phyloP scores from a whole-genome alignment of 2,888 invertebrate genomes.

The Alloplasta piceator region DNA sequence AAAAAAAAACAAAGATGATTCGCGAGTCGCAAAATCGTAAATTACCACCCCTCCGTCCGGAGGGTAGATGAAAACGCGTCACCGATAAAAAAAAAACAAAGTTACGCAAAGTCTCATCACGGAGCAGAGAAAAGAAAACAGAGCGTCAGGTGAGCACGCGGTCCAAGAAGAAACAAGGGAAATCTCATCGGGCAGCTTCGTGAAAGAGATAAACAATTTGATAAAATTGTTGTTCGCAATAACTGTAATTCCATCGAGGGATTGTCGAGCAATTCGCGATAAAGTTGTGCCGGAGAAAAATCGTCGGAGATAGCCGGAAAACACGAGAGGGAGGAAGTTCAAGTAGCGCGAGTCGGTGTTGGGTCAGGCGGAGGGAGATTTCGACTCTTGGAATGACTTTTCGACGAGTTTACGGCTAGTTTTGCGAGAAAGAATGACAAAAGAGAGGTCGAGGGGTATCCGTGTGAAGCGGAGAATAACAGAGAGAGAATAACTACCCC shows the following conservation, averaged over 20 bases:
- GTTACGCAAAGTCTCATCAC: constrained; percentile 4
- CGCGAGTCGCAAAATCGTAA: neutral
- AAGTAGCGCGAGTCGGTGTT: constrained; percentile 49
- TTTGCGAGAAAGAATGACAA: constrained; percentile 50
- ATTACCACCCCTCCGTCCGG: constrained; percentile 31
- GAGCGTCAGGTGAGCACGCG: constrained; percentile 29
- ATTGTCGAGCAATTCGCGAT: too few species aligned
- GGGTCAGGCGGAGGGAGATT: constrained; percentile 38
- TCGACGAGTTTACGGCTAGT: constrained; percentile 59
- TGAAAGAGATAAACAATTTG: too few species aligned
- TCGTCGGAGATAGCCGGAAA: too few species aligned
- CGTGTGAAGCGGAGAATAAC: constrained; percentile 49
- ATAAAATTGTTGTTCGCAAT: too few species aligned
- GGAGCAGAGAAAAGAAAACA: neutral
- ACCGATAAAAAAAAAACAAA: constrained; percentile 3
- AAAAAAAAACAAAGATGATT: neutral
- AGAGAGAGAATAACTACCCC: constrained; percentile 48
- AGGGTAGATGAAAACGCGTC: constrained; percentile 28
- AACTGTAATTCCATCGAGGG: too few species aligned
- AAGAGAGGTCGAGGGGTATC: constrained; percentile 16
- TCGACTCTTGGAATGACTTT: constrained; percentile 46
- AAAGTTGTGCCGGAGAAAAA: too few species aligned
- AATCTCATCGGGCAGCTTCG: too few species aligned
- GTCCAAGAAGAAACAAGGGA: too few species aligned
- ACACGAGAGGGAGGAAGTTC: too few species aligned